These are phyloP conservation scores for Pseudorhiza aurosa DNA, from an alignment of 30 jellyfish, hydroid and myxozoan genomes.

Conservation along the genomic window DNA sequence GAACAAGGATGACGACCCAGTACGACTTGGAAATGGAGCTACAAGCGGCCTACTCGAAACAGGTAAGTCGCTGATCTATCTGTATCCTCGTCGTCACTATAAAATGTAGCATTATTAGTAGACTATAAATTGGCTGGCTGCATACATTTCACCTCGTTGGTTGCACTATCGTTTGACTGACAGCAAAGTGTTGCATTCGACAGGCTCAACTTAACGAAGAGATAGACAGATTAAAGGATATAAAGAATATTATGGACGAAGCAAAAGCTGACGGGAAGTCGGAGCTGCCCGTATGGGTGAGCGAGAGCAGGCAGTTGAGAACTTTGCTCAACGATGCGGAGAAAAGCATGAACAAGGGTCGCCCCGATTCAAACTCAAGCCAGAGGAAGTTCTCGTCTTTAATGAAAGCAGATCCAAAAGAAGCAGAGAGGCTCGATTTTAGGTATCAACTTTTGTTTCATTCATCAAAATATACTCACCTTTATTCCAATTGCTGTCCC, in stretches of 20 bases:
- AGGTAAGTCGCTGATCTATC: constrained; percentile 33
- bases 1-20: constrained; percentile 59
- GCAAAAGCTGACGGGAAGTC: constrained; percentile 77
- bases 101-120: too few relatives aligned
- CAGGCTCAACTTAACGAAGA: constrained; percentile 93
- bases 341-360: constrained; percentile 12
- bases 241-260: constrained; percentile 71
- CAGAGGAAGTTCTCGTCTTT: constrained; percentile 72
- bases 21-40: constrained; percentile 91
- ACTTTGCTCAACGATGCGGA: constrained; percentile 68
- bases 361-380: constrained; percentile 16
- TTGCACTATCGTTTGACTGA: background rate
- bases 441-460: too few relatives aligned
- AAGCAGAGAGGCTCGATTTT: constrained; percentile 78
- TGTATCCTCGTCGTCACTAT: background rate
- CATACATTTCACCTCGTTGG: background rate
- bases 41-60: constrained; percentile 89
- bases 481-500: too few relatives aligned
- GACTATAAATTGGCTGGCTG: background rate
- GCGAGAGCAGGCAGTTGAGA: constrained; percentile 83
- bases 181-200: background rate
- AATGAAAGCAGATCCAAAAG: constrained; percentile 87
- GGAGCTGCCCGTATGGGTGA: constrained; percentile 95
- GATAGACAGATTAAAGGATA: constrained; percentile 87
- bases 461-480: too few relatives aligned